A percentile compares a stretch with the other conserved stretches of the same genome.
Conservation (phyloP, 2,797 vertebrate genomes). For the Poecilia wingei region DNA sequence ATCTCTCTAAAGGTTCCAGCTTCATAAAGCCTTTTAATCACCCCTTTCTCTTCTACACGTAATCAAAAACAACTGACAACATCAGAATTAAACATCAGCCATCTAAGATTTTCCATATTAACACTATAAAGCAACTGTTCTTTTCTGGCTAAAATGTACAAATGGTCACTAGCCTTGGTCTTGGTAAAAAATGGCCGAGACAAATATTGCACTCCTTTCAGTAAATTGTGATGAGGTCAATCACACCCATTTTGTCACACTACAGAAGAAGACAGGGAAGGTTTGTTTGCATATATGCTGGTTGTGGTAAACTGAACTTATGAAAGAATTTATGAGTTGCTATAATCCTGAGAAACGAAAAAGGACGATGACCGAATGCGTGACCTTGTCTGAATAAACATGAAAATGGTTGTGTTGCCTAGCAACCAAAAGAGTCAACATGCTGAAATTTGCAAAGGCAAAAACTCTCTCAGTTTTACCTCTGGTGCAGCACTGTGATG, state of each 20-base stretch:
- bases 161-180: not conserved
- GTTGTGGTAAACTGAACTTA: not conserved
- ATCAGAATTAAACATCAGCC: conserved; percentile 33
- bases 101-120: conserved; percentile 33
- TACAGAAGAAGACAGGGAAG: not conserved
- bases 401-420: not conserved
- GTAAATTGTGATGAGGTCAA: not conserved
- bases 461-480: not conserved
- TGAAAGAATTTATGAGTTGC: not conserved
- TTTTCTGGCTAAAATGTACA: not conserved
- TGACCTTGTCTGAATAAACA: not conserved
- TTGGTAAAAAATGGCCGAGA: not conserved
- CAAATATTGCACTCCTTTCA: not conserved
- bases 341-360: not conserved
- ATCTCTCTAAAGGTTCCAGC: conserved; percentile 48
- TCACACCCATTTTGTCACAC: not conserved
- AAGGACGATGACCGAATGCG: not conserved
- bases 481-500: not conserved
- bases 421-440: not conserved
- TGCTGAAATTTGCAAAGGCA: not conserved
- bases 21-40: conserved; percentile 60
- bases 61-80: conserved; percentile 57
- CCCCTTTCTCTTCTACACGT: conserved; percentile 21
- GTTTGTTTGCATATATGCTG: not conserved
- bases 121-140: conserved; percentile 12